These are phyloP conservation scores for Misgurnus mizolepis DNA, from an alignment of 2,113 vertebrate species.

Conservation along the genomic window DNA sequence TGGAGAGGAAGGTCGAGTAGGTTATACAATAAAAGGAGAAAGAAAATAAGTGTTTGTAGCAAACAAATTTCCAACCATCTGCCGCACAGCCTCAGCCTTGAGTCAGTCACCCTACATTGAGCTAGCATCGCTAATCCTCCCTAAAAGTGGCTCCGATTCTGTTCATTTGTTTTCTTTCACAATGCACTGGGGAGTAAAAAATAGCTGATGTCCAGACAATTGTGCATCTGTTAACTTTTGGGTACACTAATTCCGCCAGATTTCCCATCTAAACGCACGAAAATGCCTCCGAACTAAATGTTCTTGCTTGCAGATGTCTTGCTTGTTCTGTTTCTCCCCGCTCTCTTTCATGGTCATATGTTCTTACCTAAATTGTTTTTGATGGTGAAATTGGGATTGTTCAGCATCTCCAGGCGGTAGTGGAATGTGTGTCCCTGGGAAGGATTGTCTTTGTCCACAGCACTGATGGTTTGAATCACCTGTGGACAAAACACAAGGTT, in stretches of 20 bases:
- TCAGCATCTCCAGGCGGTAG: slow-evolving; percentile 93
- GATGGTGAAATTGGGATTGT: slow-evolving; percentile 98
- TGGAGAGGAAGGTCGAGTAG: slow-evolving; percentile 42
- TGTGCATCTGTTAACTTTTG: slow-evolving; percentile 71
- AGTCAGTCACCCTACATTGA: slow-evolving; percentile 71
- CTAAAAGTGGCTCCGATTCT: slow-evolving; percentile 64
- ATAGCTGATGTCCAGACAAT: slow-evolving; percentile 70
- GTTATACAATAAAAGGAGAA: slow-evolving; percentile 50
- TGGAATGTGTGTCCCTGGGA: slow-evolving; percentile 94
- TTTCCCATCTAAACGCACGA: slow-evolving; percentile 59
- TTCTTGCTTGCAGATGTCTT: not conserved
- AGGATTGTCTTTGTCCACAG: slow-evolving; percentile 93
- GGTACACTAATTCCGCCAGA: slow-evolving; percentile 67
- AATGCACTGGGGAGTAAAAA: slow-evolving; percentile 68
- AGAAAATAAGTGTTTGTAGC: slow-evolving; percentile 72
- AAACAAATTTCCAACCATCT: slow-evolving; percentile 74
- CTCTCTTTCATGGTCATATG: not conserved
- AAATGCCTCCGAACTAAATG: slow-evolving; percentile 44
- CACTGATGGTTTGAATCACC: slow-evolving; percentile 96
- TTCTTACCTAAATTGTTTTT: slow-evolving; percentile 91
- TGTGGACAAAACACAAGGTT: slow-evolving; percentile 66
- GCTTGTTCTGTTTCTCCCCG: not conserved
- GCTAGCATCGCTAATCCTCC: slow-evolving; percentile 60
- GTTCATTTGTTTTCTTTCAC: slow-evolving; percentile 71
- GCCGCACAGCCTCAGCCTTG: slow-evolving; percentile 60